Percentiles rank a stretch among this genome's conserved stretches.
These are phyloP conservation scores for Pteronura brasiliensis DNA, from an alignment of 2,113 vertebrate genomes.

Conservation along the genomic window DNA sequence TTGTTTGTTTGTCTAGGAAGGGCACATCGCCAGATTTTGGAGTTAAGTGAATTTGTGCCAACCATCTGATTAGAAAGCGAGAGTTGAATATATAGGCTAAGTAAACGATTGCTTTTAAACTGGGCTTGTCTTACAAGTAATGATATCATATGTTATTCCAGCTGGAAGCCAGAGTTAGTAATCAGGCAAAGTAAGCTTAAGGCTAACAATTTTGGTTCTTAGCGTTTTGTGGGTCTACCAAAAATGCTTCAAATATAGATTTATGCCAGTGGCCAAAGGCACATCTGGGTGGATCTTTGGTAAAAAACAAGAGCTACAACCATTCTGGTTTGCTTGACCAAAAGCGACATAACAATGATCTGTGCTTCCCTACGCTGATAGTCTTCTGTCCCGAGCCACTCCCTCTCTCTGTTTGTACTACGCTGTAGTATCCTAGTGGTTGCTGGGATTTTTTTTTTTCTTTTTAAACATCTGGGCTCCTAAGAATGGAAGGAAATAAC, in stretches of 20 bases:
- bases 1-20: constrained; percentile 30
- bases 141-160: constrained; percentile 67
- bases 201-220: constrained; percentile 60
- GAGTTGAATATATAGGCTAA: neutral
- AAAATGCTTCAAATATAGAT: constrained; percentile 23
- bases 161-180: constrained; percentile 65
- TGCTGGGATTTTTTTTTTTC: neutral
- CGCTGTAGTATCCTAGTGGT: neutral
- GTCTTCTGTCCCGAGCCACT: neutral
- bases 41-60: constrained; percentile 1
- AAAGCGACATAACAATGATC: neutral
- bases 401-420: neutral
- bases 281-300: neutral
- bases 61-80: constrained; percentile 50
- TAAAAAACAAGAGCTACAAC: neutral
- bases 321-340: constrained; percentile 13
- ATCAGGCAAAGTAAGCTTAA: constrained; percentile 55
- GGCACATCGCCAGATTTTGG: constrained; percentile 20
- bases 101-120: constrained; percentile 38
- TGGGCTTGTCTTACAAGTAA: neutral
- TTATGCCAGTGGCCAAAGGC: neutral
- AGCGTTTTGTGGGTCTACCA: constrained; percentile 42
- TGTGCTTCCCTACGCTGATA: neutral
- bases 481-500: neutral
- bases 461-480: neutral